These are phyloP conservation scores for Dolichopus griseipennis DNA, from an alignment of 2,888 invertebrate genomes.

Conservation along the genomic window DNA sequence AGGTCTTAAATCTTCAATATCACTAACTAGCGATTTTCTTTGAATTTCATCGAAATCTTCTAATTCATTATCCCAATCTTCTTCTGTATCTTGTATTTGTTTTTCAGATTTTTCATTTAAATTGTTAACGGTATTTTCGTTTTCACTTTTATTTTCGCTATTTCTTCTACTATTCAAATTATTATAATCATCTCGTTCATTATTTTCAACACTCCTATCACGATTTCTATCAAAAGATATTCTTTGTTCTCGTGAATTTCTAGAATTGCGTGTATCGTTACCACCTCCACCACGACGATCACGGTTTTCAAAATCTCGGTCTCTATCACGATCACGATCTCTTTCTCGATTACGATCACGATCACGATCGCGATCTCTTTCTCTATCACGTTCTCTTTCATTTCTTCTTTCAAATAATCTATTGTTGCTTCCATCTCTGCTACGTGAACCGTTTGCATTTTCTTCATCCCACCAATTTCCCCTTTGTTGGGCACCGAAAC, in stretches of 20 bases:
- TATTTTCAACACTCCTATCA: conserved; percentile 15
- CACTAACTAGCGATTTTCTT: conserved; percentile 18
- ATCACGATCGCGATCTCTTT: conserved; percentile 39
- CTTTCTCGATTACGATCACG: conserved; percentile 27
- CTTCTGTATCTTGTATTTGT: conserved; percentile 34
- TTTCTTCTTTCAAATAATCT: conserved; percentile 31
- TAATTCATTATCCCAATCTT: conserved; percentile 40
- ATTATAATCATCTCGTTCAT: conserved; percentile 21
- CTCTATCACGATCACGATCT: conserved; percentile 27
- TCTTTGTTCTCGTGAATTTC: conserved; percentile 18
- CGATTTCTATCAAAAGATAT: conserved; percentile 18
- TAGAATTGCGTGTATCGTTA: conserved; percentile 21
- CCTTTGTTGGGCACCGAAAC: conserved; percentile 25
- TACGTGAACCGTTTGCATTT: conserved; percentile 30
- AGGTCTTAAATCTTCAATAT: conserved; percentile 22
- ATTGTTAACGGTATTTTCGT: conserved; percentile 12
- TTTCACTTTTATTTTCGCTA: conserved; percentile 23
- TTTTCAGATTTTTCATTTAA: conserved; percentile 2
- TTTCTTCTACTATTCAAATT: conserved; percentile 23
- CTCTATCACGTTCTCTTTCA: conserved; percentile 31
- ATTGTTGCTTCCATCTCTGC: conserved; percentile 23
- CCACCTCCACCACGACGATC: conserved; percentile 21
- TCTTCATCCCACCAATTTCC: conserved; percentile 39
- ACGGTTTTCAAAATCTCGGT: conserved; percentile 23
- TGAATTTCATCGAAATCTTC: conserved; percentile 28